Evolutionary conservation across 2,888 invertebrate species (phyloP).

Genomic region (Oxycera nigricornis): DNA sequence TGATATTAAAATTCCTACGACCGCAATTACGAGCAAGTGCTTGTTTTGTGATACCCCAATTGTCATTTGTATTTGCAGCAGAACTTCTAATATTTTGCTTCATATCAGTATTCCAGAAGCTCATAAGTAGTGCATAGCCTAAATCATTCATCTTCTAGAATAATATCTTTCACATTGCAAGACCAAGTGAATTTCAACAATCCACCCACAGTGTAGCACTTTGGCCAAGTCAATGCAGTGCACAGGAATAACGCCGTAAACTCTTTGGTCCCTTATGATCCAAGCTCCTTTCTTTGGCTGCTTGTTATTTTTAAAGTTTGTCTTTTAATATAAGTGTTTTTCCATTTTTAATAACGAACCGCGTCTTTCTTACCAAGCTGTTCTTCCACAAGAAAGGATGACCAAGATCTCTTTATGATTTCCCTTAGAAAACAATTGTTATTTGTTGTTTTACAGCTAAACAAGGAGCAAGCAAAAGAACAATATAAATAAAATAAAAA

Average conservation of each 20-base stretch:
- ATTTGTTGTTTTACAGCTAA: neutral
- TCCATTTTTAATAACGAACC: neutral
- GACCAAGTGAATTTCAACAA: neutral
- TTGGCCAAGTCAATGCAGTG: too few species aligned
- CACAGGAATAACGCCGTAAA: too few species aligned
- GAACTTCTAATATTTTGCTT: too few species aligned
- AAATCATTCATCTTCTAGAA: too few species aligned
- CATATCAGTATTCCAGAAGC: too few species aligned
- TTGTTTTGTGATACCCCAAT: too few species aligned
- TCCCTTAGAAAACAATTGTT: neutral
- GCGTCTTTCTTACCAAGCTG: neutral
- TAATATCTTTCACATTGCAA: too few species aligned
- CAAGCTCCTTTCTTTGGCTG: neutral
- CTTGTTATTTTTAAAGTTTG: conserved; percentile 1
- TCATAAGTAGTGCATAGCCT: too few species aligned
- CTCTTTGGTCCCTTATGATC: neutral
- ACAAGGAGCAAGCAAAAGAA: neutral
- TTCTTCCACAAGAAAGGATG: neutral
- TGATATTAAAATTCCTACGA: too few species aligned
- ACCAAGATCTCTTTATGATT: neutral
- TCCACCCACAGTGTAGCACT: neutral
- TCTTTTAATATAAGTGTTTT: neutral
- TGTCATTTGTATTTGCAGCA: too few species aligned
- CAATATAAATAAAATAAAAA: too few species aligned
- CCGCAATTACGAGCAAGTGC: too few species aligned